Evolutionary conservation across 2,888 invertebrate species (phyloP), one percentile per base, ranked within the genome.

Genomic region (Spatulosminthurus flaviceps): DNA sequence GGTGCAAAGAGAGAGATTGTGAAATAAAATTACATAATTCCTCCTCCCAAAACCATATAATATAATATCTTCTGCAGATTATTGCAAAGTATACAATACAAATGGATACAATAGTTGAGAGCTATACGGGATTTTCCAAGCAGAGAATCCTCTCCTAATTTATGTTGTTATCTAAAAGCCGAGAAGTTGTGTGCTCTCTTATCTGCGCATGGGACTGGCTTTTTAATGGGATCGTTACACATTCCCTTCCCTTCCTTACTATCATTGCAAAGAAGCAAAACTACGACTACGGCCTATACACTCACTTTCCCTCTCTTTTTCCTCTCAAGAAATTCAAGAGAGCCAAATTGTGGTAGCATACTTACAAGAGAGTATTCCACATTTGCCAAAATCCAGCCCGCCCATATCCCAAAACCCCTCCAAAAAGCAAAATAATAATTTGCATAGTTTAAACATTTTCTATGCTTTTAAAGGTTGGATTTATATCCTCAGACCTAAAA

Each of bases 91-190:
- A n/a, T n/a, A n/a, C n/a, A n/a, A n/a, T n/a, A n/a, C n/a, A n/a
- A n/a, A n/a, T n/a, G n/a, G n/a, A n/a, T n/a, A n/a, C n/a, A n/a
- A n/a, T n/a, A n/a, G n/a, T n/a, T n/a, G n/a, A n/a, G n/a, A n/a
- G n/a, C n/a, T n/a, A n/a, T n/a, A n/a, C n/a, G n/a, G n/a, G n/a
- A n/a, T n/a, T n/a, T n/a, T n/a, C n/a, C n/a, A n/a, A n/a, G n/a
- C 41, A 7, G 51, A 51, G 51, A 51, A 51, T n/a, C 51, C 9
- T 5, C 19, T 19, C 1, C 51, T 51, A 51, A 51, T 51, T 51
- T 51, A 51, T 51, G 51, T 51, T n/a, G n/a, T 51, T 51, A 51
- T 51, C n/a, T 51, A 51, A n/a, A n/a, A 51, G 51, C 51, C 51
- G 51, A 51, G n/a, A 51, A 51, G 51, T 51, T 51, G 51, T 41